phyloP scores from a whole-genome alignment of 2,113 vertebrate genomes.

The Cyprinus carpio region DNA sequence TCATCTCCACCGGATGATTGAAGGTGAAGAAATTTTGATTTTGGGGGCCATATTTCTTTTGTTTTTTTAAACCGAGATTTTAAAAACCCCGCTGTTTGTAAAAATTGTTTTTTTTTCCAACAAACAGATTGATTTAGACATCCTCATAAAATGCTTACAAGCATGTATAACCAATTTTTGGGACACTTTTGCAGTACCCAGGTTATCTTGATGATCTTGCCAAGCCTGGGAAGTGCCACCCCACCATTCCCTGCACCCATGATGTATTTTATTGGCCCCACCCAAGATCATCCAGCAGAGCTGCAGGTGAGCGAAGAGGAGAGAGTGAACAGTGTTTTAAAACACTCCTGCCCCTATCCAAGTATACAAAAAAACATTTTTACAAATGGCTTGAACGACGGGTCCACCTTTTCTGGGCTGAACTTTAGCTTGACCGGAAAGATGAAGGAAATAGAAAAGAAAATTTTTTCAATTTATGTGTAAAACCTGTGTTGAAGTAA shows the following conservation, averaged over 20 bases:
- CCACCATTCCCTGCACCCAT: slow-evolving; percentile 99
- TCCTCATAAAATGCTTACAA: background rate
- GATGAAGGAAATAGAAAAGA: slow-evolving; percentile 66
- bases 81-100: background rate
- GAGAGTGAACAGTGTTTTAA: background rate
- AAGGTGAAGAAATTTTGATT: too few species aligned
- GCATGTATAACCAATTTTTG: slow-evolving; percentile 82
- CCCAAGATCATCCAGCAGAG: slow-evolving; percentile 95
- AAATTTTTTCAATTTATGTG: background rate
- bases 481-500: background rate
- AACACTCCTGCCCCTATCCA: background rate
- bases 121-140: background rate
- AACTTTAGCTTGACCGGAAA: slow-evolving; percentile 98
- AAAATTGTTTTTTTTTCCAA: background rate
- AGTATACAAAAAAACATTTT: slow-evolving; percentile 61
- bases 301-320: slow-evolving; percentile 64
- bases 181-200: slow-evolving; percentile 91
- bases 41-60: background rate
- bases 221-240: slow-evolving; percentile 97
- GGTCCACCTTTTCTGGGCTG: slow-evolving; percentile 99
- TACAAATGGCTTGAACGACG: slow-evolving; percentile 99
- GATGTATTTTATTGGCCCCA: slow-evolving; percentile 94
- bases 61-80: background rate
- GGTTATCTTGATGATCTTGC: slow-evolving; percentile 93
- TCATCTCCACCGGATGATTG: too few species aligned